phyloP scores from a whole-genome alignment of 2,113 vertebrate species.

The Mus musculus region DNA sequence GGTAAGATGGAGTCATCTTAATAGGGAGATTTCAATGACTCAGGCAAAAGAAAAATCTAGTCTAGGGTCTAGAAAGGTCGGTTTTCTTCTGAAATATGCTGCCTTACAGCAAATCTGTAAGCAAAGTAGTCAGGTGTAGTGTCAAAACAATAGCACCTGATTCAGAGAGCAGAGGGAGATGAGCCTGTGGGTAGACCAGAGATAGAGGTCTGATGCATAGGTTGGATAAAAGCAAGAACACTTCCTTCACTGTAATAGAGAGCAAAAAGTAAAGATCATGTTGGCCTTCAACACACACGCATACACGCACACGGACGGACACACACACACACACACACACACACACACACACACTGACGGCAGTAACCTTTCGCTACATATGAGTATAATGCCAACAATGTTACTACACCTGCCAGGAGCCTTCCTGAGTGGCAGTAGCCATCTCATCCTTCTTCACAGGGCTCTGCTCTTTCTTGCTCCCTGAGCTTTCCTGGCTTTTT shows the following conservation, averaged over 20 bases:
- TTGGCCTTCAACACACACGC: background rate
- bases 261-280: background rate
- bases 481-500: background rate
- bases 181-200: background rate
- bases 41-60: too few species aligned
- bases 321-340: background rate
- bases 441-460: background rate
- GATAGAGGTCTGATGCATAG: background rate
- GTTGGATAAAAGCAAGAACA: background rate
- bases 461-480: background rate
- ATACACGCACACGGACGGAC: background rate
- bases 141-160: background rate
- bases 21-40: background rate
- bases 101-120: background rate
- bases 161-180: background rate
- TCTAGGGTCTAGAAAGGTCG: background rate
- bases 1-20: background rate
- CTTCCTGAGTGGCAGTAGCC: background rate
- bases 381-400: background rate
- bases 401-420: background rate
- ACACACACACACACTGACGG: background rate
- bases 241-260: background rate
- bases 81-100: background rate
- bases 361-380: background rate
- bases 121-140: background rate